phyloP scores from a whole-genome alignment of 2,888 invertebrate genomes.

The Torymus texanus region DNA sequence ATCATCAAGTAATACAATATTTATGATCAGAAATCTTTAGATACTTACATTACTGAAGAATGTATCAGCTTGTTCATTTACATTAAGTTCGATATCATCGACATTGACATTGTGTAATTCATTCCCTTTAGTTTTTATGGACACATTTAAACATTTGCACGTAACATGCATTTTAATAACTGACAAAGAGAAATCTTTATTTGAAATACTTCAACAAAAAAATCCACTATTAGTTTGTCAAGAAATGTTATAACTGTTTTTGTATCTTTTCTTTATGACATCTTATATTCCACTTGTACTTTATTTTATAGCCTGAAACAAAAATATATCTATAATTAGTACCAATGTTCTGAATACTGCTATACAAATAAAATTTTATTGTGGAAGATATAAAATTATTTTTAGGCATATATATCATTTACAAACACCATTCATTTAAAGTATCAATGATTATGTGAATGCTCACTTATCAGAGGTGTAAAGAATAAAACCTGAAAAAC shows the following conservation, averaged over 20 bases:
- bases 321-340: not conserved
- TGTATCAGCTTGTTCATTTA: slow-evolving; percentile 79
- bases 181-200: slow-evolving; percentile 12
- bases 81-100: slow-evolving; percentile 78
- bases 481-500: slow-evolving; percentile 51
- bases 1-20: too few relatives aligned
- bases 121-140: slow-evolving; percentile 79
- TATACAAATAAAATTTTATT: too few relatives aligned
- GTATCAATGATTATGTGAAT: slow-evolving; percentile 16
- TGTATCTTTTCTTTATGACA: slow-evolving; percentile 23
- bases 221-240: slow-evolving; percentile 15
- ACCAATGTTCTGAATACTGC: too few relatives aligned
- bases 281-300: not conserved
- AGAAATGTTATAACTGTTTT: slow-evolving; percentile 2
- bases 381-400: slow-evolving; percentile 7
- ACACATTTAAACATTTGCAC: slow-evolving; percentile 87
- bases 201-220: slow-evolving; percentile 35
- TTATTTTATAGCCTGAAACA: slow-evolving; percentile 36
- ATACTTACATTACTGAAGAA: slow-evolving; percentile 82
- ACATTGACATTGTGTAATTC: slow-evolving; percentile 78
- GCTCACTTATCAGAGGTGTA: slow-evolving; percentile 22
- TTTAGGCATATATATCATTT: not conserved
- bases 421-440: not conserved
- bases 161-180: slow-evolving; percentile 74
- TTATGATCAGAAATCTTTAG: too few relatives aligned